phyloP scores from a whole-genome alignment of 2,888 invertebrate species.

The Idaea aversata region DNA sequence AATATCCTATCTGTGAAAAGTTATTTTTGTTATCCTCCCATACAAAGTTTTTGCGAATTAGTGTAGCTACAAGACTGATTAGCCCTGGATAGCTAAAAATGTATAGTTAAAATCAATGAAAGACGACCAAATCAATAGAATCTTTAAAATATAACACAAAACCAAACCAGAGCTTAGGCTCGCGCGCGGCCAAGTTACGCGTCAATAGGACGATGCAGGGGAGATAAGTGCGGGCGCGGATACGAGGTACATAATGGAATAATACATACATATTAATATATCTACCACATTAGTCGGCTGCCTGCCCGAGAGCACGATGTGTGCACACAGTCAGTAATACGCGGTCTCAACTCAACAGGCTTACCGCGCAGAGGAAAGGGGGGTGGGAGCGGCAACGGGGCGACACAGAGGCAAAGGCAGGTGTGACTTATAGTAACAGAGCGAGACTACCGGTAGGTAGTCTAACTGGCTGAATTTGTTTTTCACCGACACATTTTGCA shows the following conservation, averaged over 20 bases:
- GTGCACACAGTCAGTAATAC: slow-evolving; percentile 41
- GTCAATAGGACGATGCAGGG: slow-evolving; percentile 62
- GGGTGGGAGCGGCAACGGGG: slow-evolving; percentile 31
- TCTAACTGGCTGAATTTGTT: background rate
- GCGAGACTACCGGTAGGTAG: background rate
- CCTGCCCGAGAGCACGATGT: slow-evolving; percentile 59
- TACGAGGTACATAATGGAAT: slow-evolving; percentile 75
- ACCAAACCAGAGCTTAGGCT: slow-evolving; percentile 63
- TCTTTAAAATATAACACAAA: slow-evolving; percentile 48
- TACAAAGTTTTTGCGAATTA: background rate
- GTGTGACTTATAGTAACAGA: slow-evolving; percentile 37
- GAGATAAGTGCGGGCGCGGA: slow-evolving; percentile 53
- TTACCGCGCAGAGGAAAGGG: slow-evolving; percentile 37
- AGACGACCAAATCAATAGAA: background rate
- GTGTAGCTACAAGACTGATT: background rate
- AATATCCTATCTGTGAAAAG: too few relatives aligned
- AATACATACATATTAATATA: slow-evolving; percentile 49
- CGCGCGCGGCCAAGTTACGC: slow-evolving; percentile 66
- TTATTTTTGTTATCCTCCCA: too few relatives aligned
- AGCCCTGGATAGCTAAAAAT: background rate
- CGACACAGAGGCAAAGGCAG: slow-evolving; percentile 53
- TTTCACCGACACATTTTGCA: background rate
- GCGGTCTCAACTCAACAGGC: slow-evolving; percentile 41
- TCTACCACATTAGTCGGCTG: slow-evolving; percentile 64
- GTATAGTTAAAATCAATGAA: background rate